Evolutionary conservation across 2,888 invertebrate species (phyloP), one percentile per base, ranked within the genome.

Genomic region (Gymnoscelis rufifasciata): DNA sequence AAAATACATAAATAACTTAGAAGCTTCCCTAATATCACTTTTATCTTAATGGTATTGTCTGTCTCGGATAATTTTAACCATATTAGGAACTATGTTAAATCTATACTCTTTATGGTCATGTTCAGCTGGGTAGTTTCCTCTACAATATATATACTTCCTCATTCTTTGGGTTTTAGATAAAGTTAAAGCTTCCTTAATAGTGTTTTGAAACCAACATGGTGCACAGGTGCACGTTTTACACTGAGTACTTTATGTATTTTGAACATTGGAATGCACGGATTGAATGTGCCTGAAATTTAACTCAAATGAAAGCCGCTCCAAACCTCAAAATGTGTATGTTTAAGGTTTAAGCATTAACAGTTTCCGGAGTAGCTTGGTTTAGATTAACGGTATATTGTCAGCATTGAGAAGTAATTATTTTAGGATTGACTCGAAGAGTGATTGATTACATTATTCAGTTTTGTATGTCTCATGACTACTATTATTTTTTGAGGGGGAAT

Each of bases 391-490:
- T 77, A 72, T 67, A 70, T 76, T 71, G 75, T 75, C 71, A 74
- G 73, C 74, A 71, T 74, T 64, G 72, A 60, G 59, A 64, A 47
- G 49, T 53, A 52, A 51, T 55, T 67, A 69, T 74, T 69, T 64
- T 71, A 71, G 70, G 74, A 71, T 74, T 71, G 70, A 75, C 79
- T 82, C 74, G 69, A 80, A 77, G 83, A 79, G 80, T 83, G 87
- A 86, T 87, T 83, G 87, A 84, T 88, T 76, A 78, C 88, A 87
- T 87, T 87, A 87, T 88, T 88, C 88, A 88, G 88, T 83, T 77
- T 77, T 55, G 54, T 58, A 54, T 56, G 52, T 54, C 56, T 58
- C 52, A 55, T 74, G 71, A 78, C 74, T 82, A 78, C 75, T 71
- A 78, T 81, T 77, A 74, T 71, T 80, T 80, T 82, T 81, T 74